Percentiles rank a stretch among this genome's conserved stretches.
These are phyloP conservation scores for Machaerirhynchus nigripectus DNA, from an alignment of 2,113 vertebrate species.

Conservation along the genomic window DNA sequence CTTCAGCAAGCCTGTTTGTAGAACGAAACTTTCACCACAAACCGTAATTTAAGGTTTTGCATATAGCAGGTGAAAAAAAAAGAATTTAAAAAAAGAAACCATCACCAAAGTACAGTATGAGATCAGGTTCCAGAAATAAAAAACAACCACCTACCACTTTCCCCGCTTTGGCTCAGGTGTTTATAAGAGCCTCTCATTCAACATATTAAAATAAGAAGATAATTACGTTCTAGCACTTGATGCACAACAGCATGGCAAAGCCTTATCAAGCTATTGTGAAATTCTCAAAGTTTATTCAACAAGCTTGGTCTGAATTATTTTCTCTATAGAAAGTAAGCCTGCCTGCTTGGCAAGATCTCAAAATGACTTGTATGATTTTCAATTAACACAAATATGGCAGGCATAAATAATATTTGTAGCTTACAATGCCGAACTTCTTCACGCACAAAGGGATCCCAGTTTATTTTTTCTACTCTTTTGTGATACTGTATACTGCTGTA, in stretches of 20 bases:
- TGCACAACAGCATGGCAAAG: neutral
- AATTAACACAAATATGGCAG: neutral
- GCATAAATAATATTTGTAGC: neutral
- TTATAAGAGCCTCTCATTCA: neutral
- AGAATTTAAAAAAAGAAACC: neutral
- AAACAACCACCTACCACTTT: neutral
- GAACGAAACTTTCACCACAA: neutral
- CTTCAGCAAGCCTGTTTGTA: neutral
- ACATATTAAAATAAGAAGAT: neutral
- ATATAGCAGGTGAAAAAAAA: neutral
- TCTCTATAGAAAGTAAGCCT: neutral
- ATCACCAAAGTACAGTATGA: neutral
- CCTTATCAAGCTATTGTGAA: neutral
- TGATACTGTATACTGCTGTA: neutral
- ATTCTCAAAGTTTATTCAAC: neutral
- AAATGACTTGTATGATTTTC: neutral
- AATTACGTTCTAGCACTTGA: neutral
- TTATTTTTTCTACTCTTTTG: neutral
- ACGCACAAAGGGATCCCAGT: neutral
- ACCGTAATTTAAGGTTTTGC: neutral
- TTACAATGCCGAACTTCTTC: neutral
- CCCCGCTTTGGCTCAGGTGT: rapidly evolving
- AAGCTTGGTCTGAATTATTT: neutral
- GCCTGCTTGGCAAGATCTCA: neutral
- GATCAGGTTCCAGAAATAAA: neutral